Base-by-base conservation (phyloP, 1,140 invertebrate genomes). In the Andricus grossulariae region DNA sequence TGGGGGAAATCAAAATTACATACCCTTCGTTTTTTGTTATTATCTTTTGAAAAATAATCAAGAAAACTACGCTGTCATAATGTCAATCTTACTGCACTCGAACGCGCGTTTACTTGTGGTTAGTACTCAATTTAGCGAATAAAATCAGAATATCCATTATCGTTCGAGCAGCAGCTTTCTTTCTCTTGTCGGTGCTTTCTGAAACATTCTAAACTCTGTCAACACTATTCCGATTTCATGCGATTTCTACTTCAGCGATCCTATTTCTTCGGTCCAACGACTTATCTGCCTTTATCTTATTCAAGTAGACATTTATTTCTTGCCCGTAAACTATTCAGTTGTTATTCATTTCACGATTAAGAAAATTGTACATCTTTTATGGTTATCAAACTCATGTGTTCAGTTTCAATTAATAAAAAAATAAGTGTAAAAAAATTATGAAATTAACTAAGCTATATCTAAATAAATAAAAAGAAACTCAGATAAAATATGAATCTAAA, bases 1-100 rank as follows among this genome's bases (percentile, higher is more conserved):
- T 89, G 84, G 87, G 84, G 45, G 75, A 86, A 82, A 84, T 85
- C 21, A 66, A 77, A 73, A 82, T 89, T 90, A 90, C 88, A 88
- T 91, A 90, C 90, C 89, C 83, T 89, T 81, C 76, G 76, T 78
- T 84, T 84, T 82, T 80, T 19, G 76, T 81, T 82, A 75, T 72
- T 85, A 74, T 32, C 52, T 80, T 79, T 80, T 82, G 45, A 66
- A 81, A 54, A 71, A 66, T 74, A 70, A 15, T 54, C 74, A 78
- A 78, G 78, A 73, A 76, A 72, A 32, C 32, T 66, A 66, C 60
- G 60, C 60, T 39, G 21, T 66, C 60, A 25, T 66, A 66, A 66
- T 66, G 0, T 66, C 57, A 66, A 66, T 16, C 57, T 66, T 66
- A 66, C 60, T 66, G 60, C 60, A 39, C 60, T 66, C 60, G 60